phyloP scores from a whole-genome alignment of 2,113 vertebrate genomes.

The Mesembrinibis cayennensis region DNA sequence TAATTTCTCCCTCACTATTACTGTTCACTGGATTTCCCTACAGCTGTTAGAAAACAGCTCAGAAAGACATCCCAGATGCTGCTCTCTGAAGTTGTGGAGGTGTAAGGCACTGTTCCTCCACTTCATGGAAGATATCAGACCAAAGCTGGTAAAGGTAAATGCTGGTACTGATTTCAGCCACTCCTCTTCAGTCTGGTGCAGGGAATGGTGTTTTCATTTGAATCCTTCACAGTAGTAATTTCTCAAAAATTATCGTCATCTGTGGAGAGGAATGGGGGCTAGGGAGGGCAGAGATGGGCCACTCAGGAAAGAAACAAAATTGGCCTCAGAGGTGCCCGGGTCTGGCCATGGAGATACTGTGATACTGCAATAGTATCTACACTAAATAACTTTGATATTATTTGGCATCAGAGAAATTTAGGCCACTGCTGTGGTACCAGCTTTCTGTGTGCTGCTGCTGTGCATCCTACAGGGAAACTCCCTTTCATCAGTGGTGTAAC shows the following conservation, averaged over 20 bases:
- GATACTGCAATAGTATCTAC: background rate
- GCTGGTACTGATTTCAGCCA: background rate
- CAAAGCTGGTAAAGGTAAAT: background rate
- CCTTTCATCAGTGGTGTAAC: background rate
- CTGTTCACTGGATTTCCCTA: background rate
- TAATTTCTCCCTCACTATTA: background rate
- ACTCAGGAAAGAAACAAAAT: background rate
- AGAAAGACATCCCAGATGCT: background rate
- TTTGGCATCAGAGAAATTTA: background rate
- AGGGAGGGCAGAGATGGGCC: background rate
- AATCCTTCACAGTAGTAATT: background rate
- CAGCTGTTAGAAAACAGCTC: background rate
- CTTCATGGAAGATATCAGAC: background rate
- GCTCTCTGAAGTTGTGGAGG: background rate
- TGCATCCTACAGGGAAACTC: background rate
- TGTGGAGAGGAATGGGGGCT: fast-evolving
- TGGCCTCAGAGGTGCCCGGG: background rate
- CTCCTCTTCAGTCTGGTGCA: background rate
- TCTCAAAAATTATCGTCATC: background rate
- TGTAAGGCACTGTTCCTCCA: background rate
- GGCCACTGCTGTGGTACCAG: background rate
- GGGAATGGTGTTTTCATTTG: background rate
- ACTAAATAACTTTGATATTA: background rate
- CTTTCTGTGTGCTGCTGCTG: background rate
- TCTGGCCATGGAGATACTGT: background rate